Evolutionary conservation across 2,888 invertebrate genomes (phyloP).

Genomic region (Trichopoda pennipes): DNA sequence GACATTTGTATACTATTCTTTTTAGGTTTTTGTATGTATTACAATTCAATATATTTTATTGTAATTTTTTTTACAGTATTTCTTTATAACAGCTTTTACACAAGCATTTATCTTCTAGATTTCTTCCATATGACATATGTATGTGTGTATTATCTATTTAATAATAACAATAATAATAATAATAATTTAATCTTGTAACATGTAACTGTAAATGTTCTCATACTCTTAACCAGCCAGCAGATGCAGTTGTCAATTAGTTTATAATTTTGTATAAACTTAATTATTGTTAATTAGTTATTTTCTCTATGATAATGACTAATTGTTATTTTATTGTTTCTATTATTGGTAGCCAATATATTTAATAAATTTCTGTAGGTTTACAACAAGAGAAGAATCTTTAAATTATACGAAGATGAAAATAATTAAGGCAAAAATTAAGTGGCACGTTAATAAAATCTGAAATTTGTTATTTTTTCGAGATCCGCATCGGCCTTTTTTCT

Average conservation of each 20-base stretch:
- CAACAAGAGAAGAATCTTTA: not conserved
- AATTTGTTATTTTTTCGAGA: too few relatives aligned
- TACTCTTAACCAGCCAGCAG: too few relatives aligned
- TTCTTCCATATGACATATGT: not conserved
- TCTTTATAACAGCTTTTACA: conserved; percentile 4
- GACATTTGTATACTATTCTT: too few relatives aligned
- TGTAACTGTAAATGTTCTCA: not conserved
- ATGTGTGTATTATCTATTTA: not conserved
- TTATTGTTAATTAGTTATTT: conserved; percentile 6
- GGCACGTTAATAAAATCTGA: too few relatives aligned
- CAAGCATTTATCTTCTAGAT: not conserved
- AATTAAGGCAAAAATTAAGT: too few relatives aligned
- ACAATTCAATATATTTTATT: not conserved
- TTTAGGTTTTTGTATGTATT: not conserved
- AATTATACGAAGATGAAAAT: too few relatives aligned
- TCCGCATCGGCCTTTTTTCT: too few relatives aligned
- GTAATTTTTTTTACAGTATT: not conserved
- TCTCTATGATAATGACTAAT: not conserved
- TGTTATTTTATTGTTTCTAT: not conserved
- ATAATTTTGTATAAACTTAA: conserved; percentile 38
- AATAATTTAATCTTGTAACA: conserved; percentile 13
- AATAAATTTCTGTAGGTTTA: not conserved
- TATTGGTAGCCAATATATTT: not conserved
- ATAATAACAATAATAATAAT: conserved; percentile 21
- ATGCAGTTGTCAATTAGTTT: not conserved